A percentile compares a stretch with the other conserved stretches of the same genome.
These are phyloP conservation scores for Sanderia malayensis DNA, from an alignment of 30 jellyfish, hydroid and myxozoan genomes.

Conservation along the genomic window DNA sequence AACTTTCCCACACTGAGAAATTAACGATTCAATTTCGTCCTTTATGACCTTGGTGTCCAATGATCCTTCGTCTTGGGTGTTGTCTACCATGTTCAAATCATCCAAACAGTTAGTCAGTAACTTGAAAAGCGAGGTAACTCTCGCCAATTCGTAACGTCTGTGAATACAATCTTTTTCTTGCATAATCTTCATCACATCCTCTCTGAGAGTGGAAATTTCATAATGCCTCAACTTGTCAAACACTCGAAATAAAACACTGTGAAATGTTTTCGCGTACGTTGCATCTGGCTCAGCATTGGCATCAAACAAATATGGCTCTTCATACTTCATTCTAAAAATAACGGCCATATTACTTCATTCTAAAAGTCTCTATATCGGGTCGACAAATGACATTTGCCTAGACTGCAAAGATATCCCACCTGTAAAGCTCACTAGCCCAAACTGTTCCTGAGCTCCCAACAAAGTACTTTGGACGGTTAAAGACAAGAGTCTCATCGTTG, in stretches of 20 bases:
- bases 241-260: background rate
- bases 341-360: too few species aligned
- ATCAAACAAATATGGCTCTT: background rate
- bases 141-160: constrained; percentile 1
- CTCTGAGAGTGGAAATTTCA: background rate
- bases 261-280: background rate
- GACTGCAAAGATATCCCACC: constrained; percentile 3
- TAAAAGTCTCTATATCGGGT: background rate
- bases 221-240: constrained; percentile 2
- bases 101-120: constrained; percentile 1
- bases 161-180: background rate
- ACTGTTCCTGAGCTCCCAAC: constrained; percentile 16
- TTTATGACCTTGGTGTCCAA: constrained; percentile 3
- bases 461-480: constrained; percentile 8
- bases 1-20: background rate
- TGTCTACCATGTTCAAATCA: constrained; percentile 2
- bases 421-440: constrained; percentile 18
- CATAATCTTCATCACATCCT: constrained; percentile 2
- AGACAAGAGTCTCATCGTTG: constrained; percentile 7
- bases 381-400: constrained; percentile 1
- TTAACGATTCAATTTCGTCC: constrained; percentile 1
- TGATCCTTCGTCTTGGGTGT: constrained; percentile 5
- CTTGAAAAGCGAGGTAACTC: constrained; percentile 1
- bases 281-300: constrained; percentile 3
- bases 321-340: background rate